phyloP scores from a whole-genome alignment of 2,888 invertebrate species.

The Caenorhabditis uteleia region DNA sequence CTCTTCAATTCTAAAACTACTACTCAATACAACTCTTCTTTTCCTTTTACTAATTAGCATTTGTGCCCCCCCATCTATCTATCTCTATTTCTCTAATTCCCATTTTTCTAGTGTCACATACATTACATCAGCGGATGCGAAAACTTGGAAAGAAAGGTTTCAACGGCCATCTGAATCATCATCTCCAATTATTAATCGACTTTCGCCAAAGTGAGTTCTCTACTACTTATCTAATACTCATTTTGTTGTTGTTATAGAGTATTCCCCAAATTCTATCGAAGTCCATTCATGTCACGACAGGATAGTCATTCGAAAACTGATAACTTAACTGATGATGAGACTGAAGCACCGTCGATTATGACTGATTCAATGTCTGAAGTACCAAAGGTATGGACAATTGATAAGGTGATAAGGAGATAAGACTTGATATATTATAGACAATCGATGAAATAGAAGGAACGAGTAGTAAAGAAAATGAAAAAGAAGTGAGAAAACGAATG shows the following conservation, averaged over 20 bases:
- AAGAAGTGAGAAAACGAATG: conserved; percentile 25
- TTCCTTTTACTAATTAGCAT: conserved; percentile 34
- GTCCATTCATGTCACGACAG: conserved; percentile 55
- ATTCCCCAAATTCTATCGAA: conserved; percentile 74
- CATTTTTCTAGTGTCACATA: conserved; percentile 73
- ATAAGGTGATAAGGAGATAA: background rate
- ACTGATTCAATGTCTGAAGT: conserved; percentile 36
- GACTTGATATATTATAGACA: conserved; percentile 7
- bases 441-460: conserved; percentile 10
- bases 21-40: too few species aligned
- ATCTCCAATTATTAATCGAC: conserved; percentile 54
- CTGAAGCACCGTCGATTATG: conserved; percentile 40
- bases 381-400: background rate
- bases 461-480: conserved; percentile 1
- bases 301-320: conserved; percentile 32
- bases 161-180: conserved; percentile 53
- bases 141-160: conserved; percentile 71
- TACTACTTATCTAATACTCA: background rate
- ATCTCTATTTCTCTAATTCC: conserved; percentile 2
- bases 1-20: conserved; percentile 23
- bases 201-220: conserved; percentile 64
- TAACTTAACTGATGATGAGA: conserved; percentile 36
- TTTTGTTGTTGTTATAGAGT: conserved; percentile 70
- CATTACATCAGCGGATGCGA: conserved; percentile 74
- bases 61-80: conserved; percentile 12